Evolutionary conservation across 2,113 vertebrate species (phyloP), one percentile per base, ranked within the genome.

Genomic region (Rhodinocichla rosea): DNA sequence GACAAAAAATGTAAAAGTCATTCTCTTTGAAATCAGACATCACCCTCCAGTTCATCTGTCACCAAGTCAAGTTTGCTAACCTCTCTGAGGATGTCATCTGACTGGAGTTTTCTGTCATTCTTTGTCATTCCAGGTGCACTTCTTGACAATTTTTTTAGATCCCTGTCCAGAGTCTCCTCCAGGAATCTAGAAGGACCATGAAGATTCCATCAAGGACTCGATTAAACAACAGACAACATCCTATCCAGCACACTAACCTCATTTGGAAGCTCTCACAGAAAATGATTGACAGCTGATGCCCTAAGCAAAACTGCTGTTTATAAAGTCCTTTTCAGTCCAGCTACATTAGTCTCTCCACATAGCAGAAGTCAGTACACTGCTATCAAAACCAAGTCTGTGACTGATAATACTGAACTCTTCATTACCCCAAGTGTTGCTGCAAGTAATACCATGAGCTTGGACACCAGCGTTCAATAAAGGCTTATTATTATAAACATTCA

Each of bases 371-470:
- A 82, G 56, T 57, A 81, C 70, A 30, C 32, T 85, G 75, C 45
- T 78, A 71, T 90, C 93, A 94, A 92, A 89, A 68, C 65, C 57
- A 82, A 78, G 56, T n/a, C 83, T 94, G 83, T 91, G 94, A 78
- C 90, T 82, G 86, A 79, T 93, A 91, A 84, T 92, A 92, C 85
- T 91, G 95, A 94, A 57, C 81, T 95, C 67, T 90, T 90, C 91
- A 76, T 96, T 95, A 92, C 94, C 94, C 68, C 88, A 90, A 92
- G 95, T 87, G 83, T 87, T 95, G 88, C 96, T 96, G 91, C 83
- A 95, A 95, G 90, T 92, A 93, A 97, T 59, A 81, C 88, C 63
- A 60, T 2, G 75, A 86, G 77, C 90, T 83, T 93, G 85, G 77
- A 89, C 83, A 81, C 23, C 47, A 49, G 33, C 7, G 1, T 69